phyloP scores from a whole-genome alignment of 2,797 vertebrate species.

The Eidolon dupreanum region DNA sequence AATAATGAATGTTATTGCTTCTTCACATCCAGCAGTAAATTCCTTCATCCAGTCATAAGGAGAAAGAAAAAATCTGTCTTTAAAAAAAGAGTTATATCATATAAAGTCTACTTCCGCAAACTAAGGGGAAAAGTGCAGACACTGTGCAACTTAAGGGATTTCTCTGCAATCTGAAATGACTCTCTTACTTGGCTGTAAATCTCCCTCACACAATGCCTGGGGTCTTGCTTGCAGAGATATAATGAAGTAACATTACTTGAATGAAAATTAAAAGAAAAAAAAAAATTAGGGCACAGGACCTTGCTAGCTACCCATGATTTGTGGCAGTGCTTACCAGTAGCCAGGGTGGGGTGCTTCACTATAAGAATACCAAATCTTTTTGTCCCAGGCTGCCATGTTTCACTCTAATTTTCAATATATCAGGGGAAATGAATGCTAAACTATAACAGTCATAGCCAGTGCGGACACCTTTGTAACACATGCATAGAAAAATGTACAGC shows the following conservation, averaged over 20 bases:
- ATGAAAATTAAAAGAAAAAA: slow-evolving; percentile 66
- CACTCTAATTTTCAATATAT: not conserved
- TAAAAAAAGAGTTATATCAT: slow-evolving; percentile 19
- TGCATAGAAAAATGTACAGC: slow-evolving; percentile 47
- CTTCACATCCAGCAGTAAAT: not conserved
- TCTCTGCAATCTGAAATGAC: slow-evolving; percentile 52
- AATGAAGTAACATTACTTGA: slow-evolving; percentile 49
- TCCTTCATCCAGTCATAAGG: slow-evolving; percentile 38
- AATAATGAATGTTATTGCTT: slow-evolving; percentile 52
- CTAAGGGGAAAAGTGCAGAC: not conserved
- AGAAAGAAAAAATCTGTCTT: slow-evolving; percentile 22
- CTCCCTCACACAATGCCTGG: not conserved
- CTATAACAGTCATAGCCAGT: slow-evolving; percentile 25
- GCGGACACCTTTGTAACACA: slow-evolving; percentile 38
- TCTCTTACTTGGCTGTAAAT: slow-evolving; percentile 35
- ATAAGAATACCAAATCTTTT: slow-evolving; percentile 49
- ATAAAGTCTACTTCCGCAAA: slow-evolving; percentile 57
- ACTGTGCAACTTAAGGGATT: not conserved
- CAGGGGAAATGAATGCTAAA: slow-evolving; percentile 57
- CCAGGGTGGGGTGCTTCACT: not conserved
- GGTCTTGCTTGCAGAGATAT: slow-evolving; percentile 40
- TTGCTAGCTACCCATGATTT: slow-evolving; percentile 55
- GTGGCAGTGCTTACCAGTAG: not conserved
- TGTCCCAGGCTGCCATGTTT: slow-evolving; percentile 33
- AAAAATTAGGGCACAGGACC: slow-evolving; percentile 53